Conservation (phyloP, 2,888 invertebrate genomes). For the Liodrosophila aerea region DNA sequence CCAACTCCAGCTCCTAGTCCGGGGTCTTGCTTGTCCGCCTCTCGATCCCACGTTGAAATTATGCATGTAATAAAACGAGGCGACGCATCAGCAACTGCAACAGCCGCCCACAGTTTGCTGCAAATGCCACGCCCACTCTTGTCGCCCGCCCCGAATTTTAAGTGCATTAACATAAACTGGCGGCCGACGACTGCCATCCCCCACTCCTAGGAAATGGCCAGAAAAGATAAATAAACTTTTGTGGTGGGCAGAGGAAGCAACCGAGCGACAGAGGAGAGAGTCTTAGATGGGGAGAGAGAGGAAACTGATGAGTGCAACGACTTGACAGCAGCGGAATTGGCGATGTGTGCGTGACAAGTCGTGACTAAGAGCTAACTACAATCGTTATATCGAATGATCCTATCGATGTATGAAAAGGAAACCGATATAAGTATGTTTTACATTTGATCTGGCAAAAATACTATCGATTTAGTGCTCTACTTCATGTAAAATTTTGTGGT, state of each 20-base stretch:
- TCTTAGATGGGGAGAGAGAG: background rate
- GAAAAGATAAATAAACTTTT: slow-evolving; percentile 76
- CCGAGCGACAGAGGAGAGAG: background rate
- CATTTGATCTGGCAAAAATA: too few relatives aligned
- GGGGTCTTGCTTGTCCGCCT: slow-evolving; percentile 3
- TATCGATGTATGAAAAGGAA: too few relatives aligned
- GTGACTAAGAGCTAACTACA: background rate
- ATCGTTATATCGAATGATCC: too few relatives aligned
- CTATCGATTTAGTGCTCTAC: too few relatives aligned
- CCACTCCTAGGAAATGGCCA: slow-evolving; percentile 11
- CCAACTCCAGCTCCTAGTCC: slow-evolving; percentile 2
- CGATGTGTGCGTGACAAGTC: slow-evolving; percentile 25
- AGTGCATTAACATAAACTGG: slow-evolving; percentile 80
- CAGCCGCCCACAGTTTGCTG: slow-evolving; percentile 31
- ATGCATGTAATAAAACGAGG: slow-evolving; percentile 81
- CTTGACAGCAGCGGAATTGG: slow-evolving; percentile 50
- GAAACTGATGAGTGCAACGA: slow-evolving; percentile 81
- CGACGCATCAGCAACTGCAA: slow-evolving; percentile 64
- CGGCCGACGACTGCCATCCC: slow-evolving; percentile 25
- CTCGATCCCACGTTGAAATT: slow-evolving; percentile 76
- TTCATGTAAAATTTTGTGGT: too few relatives aligned
- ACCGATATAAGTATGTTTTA: too few relatives aligned
- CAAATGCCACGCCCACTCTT: slow-evolving; percentile 52
- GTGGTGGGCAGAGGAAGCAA: slow-evolving; percentile 9
- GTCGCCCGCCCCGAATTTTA: slow-evolving; percentile 68